phyloP scores from a whole-genome alignment of 2,797 vertebrate genomes.

The Morus bassanus region DNA sequence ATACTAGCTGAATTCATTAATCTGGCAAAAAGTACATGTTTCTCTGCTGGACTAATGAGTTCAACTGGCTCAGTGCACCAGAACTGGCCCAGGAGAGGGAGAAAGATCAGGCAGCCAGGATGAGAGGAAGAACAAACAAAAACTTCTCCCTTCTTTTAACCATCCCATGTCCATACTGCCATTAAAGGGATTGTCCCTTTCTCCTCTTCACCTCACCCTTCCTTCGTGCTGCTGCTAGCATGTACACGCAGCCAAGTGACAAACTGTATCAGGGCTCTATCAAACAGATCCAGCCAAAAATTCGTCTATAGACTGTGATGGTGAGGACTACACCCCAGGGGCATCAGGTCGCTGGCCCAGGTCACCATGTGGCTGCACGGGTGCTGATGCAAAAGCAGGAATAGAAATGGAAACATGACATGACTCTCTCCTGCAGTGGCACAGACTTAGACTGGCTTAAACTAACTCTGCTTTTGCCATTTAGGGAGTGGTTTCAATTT shows the following conservation, averaged over 20 bases:
- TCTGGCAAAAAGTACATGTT: neutral
- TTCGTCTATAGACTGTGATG: fast-evolving
- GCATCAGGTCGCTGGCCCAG: neutral
- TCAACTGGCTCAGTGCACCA: neutral
- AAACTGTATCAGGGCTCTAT: neutral
- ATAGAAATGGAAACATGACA: neutral
- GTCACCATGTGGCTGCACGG: neutral
- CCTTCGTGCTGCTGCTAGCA: neutral
- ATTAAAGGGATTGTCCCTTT: neutral
- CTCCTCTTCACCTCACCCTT: neutral
- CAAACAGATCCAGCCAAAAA: neutral
- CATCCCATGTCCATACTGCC: fast-evolving
- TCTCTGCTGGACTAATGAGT: neutral
- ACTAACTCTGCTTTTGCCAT: neutral
- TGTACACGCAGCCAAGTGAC: neutral
- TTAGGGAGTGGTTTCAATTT: neutral
- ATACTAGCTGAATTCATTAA: neutral
- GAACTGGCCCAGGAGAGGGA: neutral
- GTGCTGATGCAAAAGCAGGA: neutral
- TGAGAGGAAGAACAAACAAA: neutral
- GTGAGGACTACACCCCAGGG: neutral
- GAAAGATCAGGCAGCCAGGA: neutral
- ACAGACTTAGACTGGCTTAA: neutral
- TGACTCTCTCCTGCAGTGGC: neutral
- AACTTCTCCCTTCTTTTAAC: neutral